Evolutionary conservation across 1,140 invertebrate genomes (phyloP).

Genomic region (Tribolium castaneum): DNA sequence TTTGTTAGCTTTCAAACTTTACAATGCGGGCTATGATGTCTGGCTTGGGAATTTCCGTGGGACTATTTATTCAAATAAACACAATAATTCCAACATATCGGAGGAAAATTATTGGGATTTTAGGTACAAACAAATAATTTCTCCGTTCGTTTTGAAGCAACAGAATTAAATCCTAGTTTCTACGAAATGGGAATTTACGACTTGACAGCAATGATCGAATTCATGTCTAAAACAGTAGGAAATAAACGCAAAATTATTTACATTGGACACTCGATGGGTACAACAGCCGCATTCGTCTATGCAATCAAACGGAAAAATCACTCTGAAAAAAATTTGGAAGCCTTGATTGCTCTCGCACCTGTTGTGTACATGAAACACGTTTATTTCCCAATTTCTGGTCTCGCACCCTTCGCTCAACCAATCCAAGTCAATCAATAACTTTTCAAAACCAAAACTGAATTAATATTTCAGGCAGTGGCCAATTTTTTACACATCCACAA

Average conservation of each 20-base stretch:
- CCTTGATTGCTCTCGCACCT: conserved; percentile 9
- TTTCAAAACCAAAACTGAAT: too few relatives aligned
- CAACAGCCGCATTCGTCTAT: not conserved
- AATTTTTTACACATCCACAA: too few relatives aligned
- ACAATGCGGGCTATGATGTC: not conserved
- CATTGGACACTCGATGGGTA: conserved; percentile 14
- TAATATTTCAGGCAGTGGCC: too few relatives aligned
- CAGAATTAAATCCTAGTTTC: not conserved
- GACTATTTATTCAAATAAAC: conserved; percentile 23
- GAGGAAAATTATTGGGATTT: conserved; percentile 15
- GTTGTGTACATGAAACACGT: not conserved
- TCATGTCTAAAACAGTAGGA: not conserved
- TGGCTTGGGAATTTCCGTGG: not conserved
- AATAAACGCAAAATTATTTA: not conserved
- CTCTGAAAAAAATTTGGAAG: not conserved
- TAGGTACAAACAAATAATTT: not conserved
- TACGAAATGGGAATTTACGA: conserved; percentile 4
- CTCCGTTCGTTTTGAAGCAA: not conserved
- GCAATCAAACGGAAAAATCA: not conserved
- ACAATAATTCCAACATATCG: not conserved
- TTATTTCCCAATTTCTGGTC: not conserved
- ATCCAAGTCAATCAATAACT: too few relatives aligned
- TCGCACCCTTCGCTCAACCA: not conserved
- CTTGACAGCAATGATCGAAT: not conserved
- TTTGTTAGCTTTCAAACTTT: not conserved